Evolutionary conservation across 2,113 vertebrate species (phyloP).

Genomic region (Macaca mulatta): DNA sequence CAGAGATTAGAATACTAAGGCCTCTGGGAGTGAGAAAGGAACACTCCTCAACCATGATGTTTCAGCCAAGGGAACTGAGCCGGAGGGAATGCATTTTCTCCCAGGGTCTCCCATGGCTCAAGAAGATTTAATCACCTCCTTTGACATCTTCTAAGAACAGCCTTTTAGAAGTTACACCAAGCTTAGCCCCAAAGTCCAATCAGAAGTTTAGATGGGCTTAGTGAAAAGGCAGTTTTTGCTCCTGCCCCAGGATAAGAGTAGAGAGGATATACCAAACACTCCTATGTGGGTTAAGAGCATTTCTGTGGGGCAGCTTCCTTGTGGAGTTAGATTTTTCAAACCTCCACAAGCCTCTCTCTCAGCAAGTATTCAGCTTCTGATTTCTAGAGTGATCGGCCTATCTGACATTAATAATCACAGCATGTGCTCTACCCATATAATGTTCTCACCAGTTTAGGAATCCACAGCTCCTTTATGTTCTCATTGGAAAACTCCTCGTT

Average conservation of each 20-base stretch:
- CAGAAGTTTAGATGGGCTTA: neutral
- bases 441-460: neutral
- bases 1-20: neutral
- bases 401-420: neutral
- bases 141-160: slow-evolving; percentile 20
- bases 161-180: neutral
- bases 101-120: neutral
- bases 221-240: neutral
- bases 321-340: neutral
- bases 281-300: neutral
- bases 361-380: neutral
- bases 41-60: neutral
- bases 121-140: neutral
- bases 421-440: neutral
- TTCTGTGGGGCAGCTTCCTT: neutral
- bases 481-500: neutral
- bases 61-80: neutral
- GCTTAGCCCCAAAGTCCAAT: neutral
- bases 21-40: neutral
- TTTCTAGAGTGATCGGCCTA: neutral
- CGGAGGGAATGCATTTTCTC: neutral
- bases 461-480: neutral
- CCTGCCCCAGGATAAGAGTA: neutral
- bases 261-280: no score
- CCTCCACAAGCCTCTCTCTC: neutral